Base-by-base conservation (phyloP, 2,888 invertebrate genomes). In the Ectemnius continuus region DNA sequence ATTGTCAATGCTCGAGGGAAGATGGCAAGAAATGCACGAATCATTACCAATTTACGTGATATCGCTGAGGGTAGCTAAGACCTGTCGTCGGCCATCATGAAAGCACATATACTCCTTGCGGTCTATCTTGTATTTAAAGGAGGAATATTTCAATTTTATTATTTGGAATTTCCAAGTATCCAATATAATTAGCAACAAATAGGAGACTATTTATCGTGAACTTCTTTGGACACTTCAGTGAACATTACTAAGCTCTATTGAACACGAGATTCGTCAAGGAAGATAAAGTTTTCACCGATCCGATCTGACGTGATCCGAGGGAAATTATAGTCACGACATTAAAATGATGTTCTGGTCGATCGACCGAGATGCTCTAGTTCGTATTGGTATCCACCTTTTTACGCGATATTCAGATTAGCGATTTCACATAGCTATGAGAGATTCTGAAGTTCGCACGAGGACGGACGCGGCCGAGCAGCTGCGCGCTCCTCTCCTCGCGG, bases 31-130 rank as follows among this genome's bases (percentile, higher is more conserved):
- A 65, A 68, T 68, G 58, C 73, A 48, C 36, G 23, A 59, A 58
- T 71, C 80, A 80, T 85, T 84, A 84, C 71, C 78, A 81, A 85
- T 86, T 85, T 77, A 85, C 72, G 60, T 23, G 61, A 36, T 67
- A 61, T 62, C 71, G 48, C 61, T 28, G 61, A 58, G 73, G 77
- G 70, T 70, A 77, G 57, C 28, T 46, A 64, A 62, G 5, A 36
- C 8, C 59, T 71, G 77, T 71, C 67, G 66, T 47, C 61, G 28
- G 52, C 23, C 36, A 52, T 20, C 18, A 26, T 28, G 18, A 11
- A 2, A 63, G 52, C 13, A 36, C 23, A 46, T 23, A 61, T 61
- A 20, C 46, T 48, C 61, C 66, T 36, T 36, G 0, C 36, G 6
- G 36, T 36, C 36, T 2, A 11, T 6, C 1, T 6, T 4, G 11